Conservation (phyloP, 2,113 vertebrate species). For the Cryptomyrus ogoouensis region DNA sequence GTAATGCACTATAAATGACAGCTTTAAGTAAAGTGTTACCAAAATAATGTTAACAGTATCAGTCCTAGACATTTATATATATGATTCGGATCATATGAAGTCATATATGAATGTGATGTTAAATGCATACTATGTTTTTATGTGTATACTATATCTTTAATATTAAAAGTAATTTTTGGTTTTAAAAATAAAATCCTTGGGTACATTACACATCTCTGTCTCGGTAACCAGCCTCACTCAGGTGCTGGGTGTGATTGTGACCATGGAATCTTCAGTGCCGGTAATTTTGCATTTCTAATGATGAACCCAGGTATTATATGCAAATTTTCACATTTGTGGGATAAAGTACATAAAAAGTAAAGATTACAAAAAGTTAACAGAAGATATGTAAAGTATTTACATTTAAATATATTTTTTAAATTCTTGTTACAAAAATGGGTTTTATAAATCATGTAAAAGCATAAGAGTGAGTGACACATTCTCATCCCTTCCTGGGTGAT, state of each 20-base stretch:
- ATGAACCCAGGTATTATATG: background rate
- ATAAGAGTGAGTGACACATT: background rate
- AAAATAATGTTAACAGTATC: background rate
- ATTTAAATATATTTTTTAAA: background rate
- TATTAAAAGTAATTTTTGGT: background rate
- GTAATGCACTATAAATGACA: too few species aligned
- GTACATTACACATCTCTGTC: too few species aligned
- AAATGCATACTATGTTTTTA: too few species aligned
- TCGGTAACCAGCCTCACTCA: background rate
- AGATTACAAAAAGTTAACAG: background rate
- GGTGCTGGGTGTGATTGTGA: background rate
- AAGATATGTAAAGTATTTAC: background rate
- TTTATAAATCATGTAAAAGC: background rate
- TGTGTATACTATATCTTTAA: too few species aligned
- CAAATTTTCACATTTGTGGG: background rate
- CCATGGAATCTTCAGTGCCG: background rate
- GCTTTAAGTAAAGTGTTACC: background rate
- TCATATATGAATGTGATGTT: too few species aligned
- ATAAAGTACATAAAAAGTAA: background rate
- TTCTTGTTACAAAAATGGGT: background rate
- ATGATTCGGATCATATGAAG: background rate
- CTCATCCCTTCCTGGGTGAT: background rate
- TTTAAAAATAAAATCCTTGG: too few species aligned
- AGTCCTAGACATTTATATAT: background rate
- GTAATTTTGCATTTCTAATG: background rate